Evolutionary conservation across 2,113 vertebrate genomes (phyloP), one percentile per base, ranked within the genome.

Genomic region (Lophura nycthemera): DNA sequence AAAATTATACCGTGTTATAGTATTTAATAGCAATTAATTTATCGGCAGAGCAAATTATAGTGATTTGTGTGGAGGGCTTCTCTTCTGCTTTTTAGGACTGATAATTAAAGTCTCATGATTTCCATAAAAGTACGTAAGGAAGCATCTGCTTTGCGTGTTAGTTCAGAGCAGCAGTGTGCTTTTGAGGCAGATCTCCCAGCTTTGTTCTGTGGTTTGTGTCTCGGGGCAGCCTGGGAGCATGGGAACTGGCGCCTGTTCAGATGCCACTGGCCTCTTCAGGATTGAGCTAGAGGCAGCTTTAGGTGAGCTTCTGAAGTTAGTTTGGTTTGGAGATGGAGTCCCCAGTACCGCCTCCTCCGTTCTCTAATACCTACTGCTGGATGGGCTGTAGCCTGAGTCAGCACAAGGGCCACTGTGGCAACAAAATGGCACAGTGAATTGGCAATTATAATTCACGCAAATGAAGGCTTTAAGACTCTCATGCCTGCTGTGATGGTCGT

Each of bases 181-280:
- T 87, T 52, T n/a, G 64, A 61, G 61, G 43, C 21, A n/a, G 12
- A 38, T 85, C 30, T 85, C 29, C 45, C 3, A 11, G n/a, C 34
- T 30, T 66, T 82, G 14, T 14, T 22, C 43, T 30, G 47, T 57
- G 25, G 32, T 45, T 69, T 2, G 1, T 40, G 18, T 67, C 57
- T 87, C 0, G 0, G 15, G 32, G 22, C 36, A 13, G 40, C 12
- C 40, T 34, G 72, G 30, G 43, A 71, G 42, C 7, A 2, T 0
- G 1, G 40, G 25, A 83, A 82, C 9, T 4, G 14, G 21, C 3
- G 0, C 54, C 77, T 36, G 1, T 75, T 82, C 34, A 40, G 52
- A 50, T 61, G 66, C 22, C 52, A 18, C n/a, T 82, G 66, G 67
- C 32, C 19, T 83, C 47, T 32, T 29, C 34, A 7, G 52, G 40